These are phyloP conservation scores for Eublepharis macularius DNA, from an alignment of 2,113 vertebrate genomes.

Conservation along the genomic window DNA sequence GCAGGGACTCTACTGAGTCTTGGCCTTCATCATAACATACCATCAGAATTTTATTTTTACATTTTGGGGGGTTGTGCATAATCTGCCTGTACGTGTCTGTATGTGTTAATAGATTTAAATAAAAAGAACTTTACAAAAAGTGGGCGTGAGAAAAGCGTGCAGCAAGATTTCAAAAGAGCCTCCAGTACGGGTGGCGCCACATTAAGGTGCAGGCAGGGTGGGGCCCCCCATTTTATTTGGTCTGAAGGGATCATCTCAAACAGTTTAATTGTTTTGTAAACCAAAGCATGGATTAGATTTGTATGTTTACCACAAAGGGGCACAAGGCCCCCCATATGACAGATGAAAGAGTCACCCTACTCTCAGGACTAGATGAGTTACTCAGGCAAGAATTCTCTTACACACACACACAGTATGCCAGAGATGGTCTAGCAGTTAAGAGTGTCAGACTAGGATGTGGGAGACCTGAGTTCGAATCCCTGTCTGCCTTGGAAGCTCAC, in stretches of 20 bases:
- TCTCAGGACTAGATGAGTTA: neutral
- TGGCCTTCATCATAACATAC: neutral
- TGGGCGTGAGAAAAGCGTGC: neutral
- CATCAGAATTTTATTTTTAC: neutral
- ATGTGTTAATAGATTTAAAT: neutral
- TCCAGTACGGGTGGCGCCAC: neutral
- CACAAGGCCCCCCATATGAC: neutral
- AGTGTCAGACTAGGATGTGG: too few species aligned
- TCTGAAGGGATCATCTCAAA: neutral
- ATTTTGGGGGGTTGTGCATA: neutral
- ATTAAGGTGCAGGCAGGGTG: neutral
- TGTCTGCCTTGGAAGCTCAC: too few species aligned
- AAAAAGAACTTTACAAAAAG: neutral
- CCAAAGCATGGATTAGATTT: neutral
- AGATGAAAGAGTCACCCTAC: neutral
- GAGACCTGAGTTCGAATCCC: too few species aligned
- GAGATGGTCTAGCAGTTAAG: too few species aligned
- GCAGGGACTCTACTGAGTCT: neutral
- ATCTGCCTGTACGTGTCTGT: neutral
- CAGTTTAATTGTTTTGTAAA: neutral
- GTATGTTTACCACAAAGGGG: neutral
- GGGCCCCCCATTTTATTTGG: neutral
- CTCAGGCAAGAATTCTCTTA: neutral
- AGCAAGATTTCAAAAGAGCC: neutral
- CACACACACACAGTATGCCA: neutral